Percentiles rank a stretch among this genome's conserved stretches.
phyloP scores from a whole-genome alignment of 2,888 invertebrate genomes.

The Eledona agricola region DNA sequence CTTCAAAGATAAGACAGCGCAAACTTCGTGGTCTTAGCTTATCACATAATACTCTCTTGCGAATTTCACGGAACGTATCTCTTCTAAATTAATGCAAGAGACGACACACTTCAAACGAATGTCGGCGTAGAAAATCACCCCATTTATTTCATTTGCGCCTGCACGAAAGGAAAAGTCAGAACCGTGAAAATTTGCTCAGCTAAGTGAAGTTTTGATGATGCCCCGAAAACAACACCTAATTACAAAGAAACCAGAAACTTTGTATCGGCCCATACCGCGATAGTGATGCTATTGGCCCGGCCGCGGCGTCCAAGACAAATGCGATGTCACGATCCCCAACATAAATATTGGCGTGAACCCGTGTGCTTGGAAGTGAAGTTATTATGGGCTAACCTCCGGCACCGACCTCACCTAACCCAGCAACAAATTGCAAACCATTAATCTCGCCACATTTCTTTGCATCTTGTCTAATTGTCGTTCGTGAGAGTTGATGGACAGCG shows the following conservation, averaged over 20 bases:
- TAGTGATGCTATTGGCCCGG: slow-evolving; percentile 47
- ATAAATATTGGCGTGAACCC: slow-evolving; percentile 57
- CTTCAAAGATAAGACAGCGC: slow-evolving; percentile 52
- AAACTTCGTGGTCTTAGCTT: slow-evolving; percentile 53
- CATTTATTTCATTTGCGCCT: too few relatives aligned
- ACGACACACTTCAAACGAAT: slow-evolving; percentile 25
- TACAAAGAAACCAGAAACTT: slow-evolving; percentile 54
- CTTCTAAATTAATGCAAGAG: slow-evolving; percentile 42
- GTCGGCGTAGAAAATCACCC: too few relatives aligned
- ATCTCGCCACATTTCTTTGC: slow-evolving; percentile 53
- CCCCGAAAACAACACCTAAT: too few relatives aligned
- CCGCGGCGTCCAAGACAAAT: slow-evolving; percentile 56
- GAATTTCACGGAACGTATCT: slow-evolving; percentile 48
- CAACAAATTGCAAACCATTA: slow-evolving; percentile 57
- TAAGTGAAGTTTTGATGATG: too few relatives aligned
- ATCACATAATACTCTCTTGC: slow-evolving; percentile 49
- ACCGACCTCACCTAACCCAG: slow-evolving; percentile 55
- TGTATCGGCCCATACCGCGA: slow-evolving; percentile 47
- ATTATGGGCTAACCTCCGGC: slow-evolving; percentile 58
- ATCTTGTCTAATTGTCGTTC: slow-evolving; percentile 26
- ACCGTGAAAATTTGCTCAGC: too few relatives aligned
- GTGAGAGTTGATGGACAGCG: slow-evolving; percentile 8
- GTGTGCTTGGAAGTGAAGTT: slow-evolving; percentile 55
- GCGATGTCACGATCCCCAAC: slow-evolving; percentile 58
- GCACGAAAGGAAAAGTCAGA: neutral